phyloP scores from a whole-genome alignment of 2,888 invertebrate species.

The Dione vanillae region DNA sequence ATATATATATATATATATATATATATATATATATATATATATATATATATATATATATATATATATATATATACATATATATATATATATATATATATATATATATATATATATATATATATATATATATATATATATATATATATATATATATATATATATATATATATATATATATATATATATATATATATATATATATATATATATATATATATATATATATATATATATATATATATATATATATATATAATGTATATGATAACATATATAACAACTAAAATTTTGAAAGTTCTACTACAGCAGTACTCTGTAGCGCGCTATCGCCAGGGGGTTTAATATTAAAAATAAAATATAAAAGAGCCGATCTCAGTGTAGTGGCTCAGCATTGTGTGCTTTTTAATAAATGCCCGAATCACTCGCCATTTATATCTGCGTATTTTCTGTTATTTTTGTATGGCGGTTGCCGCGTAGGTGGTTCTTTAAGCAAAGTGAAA shows the following conservation, averaged over 20 bases:
- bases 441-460: conserved; percentile 57
- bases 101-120: too few relatives aligned
- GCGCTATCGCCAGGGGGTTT: conserved; percentile 70
- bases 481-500: background rate
- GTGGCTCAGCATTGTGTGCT: conserved; percentile 78
- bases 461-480: conserved; percentile 40
- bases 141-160: too few relatives aligned
- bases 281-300: background rate
- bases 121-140: too few relatives aligned
- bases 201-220: too few relatives aligned
- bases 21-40: too few relatives aligned
- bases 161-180: too few relatives aligned
- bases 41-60: too few relatives aligned
- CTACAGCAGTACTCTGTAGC: conserved; percentile 57
- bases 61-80: too few relatives aligned
- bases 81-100: too few relatives aligned
- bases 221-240: too few relatives aligned
- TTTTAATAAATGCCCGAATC: conserved; percentile 81
- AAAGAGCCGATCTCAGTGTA: conserved; percentile 70
- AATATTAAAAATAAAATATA: conserved; percentile 82
- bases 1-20: too few relatives aligned
- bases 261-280: background rate
- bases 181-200: background rate
- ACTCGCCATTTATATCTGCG: conserved; percentile 61
- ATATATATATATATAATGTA: too few relatives aligned